Conservation (phyloP, 2,797 vertebrate genomes). For the Arnoldichthys spilopterus region DNA sequence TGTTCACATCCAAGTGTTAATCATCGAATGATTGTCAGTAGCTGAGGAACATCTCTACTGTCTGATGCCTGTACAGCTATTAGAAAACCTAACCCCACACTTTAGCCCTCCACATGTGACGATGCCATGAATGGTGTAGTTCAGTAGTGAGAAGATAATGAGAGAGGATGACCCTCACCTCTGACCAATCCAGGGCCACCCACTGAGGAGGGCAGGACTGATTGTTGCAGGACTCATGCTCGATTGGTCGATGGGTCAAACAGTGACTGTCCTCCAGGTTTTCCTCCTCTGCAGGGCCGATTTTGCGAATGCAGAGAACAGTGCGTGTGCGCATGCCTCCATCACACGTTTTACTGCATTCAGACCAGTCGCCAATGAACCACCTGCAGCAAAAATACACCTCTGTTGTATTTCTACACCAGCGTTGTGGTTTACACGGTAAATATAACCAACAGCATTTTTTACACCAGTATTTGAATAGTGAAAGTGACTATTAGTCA, state of each 20-base stretch:
- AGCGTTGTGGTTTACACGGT: neutral
- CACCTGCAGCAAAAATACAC: slow-evolving; percentile 77
- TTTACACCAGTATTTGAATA: too few species aligned
- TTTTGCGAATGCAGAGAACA: slow-evolving; percentile 92
- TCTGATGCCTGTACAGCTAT: neutral
- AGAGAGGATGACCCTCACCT: slow-evolving; percentile 78
- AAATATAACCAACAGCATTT: too few species aligned
- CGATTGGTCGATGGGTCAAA: slow-evolving; percentile 92
- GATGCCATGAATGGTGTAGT: neutral
- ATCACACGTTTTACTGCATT: slow-evolving; percentile 95
- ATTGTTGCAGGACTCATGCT: slow-evolving; percentile 94
- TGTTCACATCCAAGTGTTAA: neutral
- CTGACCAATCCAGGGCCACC: slow-evolving; percentile 97
- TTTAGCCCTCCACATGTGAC: neutral
- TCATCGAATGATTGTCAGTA: neutral
- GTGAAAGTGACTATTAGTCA: too few species aligned
- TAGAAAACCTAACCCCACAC: neutral
- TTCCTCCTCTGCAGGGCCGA: slow-evolving; percentile 92
- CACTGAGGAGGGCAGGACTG: slow-evolving; percentile 97
- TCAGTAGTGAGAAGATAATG: neutral
- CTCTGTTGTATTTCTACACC: neutral
- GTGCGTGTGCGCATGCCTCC: slow-evolving; percentile 89
- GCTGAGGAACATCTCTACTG: neutral
- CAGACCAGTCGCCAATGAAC: slow-evolving; percentile 98
- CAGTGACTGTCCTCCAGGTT: slow-evolving; percentile 90